Percentiles rank a stretch among this genome's conserved stretches.
Conservation (phyloP, 2,797 vertebrate species). For the Mus caroli region DNA sequence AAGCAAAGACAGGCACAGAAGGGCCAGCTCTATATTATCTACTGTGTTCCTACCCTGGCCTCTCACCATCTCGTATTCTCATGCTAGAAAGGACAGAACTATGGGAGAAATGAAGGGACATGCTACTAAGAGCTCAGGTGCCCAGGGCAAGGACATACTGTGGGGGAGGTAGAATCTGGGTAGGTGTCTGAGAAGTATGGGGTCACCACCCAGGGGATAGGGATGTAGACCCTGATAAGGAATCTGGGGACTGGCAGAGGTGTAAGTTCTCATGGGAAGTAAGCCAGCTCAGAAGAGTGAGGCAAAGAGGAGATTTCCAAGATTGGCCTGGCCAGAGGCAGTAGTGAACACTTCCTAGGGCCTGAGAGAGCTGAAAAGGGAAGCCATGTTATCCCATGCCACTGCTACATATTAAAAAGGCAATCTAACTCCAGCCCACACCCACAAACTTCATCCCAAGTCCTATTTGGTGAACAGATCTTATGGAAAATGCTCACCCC, state of each 20-base stretch:
- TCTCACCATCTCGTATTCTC: neutral
- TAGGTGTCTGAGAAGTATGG: neutral
- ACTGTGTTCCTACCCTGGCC: neutral
- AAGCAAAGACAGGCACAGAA: neutral
- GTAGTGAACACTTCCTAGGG: neutral
- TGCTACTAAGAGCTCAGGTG: neutral
- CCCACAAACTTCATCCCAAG: neutral
- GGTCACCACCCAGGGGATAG: too few species aligned
- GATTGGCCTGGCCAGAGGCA: neutral
- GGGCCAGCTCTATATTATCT: too few species aligned
- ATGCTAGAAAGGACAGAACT: neutral
- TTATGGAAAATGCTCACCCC: neutral
- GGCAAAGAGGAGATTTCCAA: neutral
- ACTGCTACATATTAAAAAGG: neutral
- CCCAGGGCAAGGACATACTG: neutral
- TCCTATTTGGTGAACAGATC: neutral
- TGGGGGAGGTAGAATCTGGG: neutral
- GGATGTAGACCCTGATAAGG: neutral
- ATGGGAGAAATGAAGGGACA: neutral
- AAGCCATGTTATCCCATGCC: too few species aligned
- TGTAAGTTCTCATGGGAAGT: fast-evolving
- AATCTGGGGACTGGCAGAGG: neutral
- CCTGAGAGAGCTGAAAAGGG: neutral
- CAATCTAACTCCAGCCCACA: too few species aligned
- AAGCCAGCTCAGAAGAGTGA: neutral